These are phyloP conservation scores for Gymnogyps californianus DNA, from an alignment of 2,113 vertebrate species.

Conservation along the genomic window DNA sequence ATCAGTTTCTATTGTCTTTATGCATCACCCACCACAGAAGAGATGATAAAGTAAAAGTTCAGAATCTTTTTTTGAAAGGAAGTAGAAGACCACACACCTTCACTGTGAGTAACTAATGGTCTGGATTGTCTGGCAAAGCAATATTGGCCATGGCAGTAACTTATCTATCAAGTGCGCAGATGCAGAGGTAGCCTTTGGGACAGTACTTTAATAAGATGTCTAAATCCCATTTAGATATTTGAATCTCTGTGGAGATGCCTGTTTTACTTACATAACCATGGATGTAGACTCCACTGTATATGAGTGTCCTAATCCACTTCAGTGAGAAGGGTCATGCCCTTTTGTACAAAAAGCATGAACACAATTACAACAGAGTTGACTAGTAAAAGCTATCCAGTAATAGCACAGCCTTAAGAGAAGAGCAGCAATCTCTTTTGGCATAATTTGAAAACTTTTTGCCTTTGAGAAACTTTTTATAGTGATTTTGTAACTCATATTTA, in stretches of 20 bases:
- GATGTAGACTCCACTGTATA: background rate
- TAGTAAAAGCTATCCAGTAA: background rate
- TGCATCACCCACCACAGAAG: background rate
- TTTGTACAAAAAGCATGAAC: background rate
- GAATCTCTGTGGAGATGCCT: background rate
- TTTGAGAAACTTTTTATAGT: background rate
- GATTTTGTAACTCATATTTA: background rate
- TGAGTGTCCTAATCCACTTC: background rate
- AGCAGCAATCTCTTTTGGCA: background rate
- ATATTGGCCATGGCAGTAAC: background rate
- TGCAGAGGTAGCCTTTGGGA: background rate
- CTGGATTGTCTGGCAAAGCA: background rate
- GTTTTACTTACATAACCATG: background rate
- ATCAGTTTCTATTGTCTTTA: background rate
- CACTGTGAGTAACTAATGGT: background rate
- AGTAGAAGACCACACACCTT: background rate
- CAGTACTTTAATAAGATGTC: background rate
- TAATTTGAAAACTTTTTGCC: constrained; percentile 18
- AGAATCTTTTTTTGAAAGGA: background rate
- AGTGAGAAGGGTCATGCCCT: background rate
- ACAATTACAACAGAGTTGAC: background rate
- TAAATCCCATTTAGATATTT: background rate
- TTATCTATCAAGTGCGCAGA: background rate
- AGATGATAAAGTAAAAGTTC: background rate
- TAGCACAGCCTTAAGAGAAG: background rate